phyloP scores from a whole-genome alignment of 2,888 invertebrate species.

The Acleris cristana region DNA sequence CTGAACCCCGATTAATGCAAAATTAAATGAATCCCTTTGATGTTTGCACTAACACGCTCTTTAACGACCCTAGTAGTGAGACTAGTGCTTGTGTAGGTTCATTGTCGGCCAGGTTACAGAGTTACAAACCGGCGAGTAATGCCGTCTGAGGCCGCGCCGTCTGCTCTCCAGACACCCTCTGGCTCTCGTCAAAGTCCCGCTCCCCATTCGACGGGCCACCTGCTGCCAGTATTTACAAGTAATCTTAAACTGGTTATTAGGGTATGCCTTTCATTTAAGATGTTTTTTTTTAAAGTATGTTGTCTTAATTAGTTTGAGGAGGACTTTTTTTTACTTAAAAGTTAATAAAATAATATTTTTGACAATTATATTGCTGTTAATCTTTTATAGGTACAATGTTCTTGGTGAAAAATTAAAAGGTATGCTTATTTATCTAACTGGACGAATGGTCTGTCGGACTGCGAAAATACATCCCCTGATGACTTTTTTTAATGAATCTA shows the following conservation, averaged over 20 bases:
- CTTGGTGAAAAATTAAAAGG: too few species aligned
- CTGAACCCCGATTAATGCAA: background rate
- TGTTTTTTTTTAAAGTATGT: too few species aligned
- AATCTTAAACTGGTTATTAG: constrained; percentile 1
- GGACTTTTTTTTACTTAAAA: too few species aligned
- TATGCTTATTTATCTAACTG: too few species aligned
- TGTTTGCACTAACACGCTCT: background rate
- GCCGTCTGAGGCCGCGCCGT: constrained; percentile 38
- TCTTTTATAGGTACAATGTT: too few species aligned
- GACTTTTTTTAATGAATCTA: too few species aligned
- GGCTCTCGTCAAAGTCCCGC: constrained; percentile 20
- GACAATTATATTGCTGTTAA: background rate
- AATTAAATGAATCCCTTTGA: constrained; percentile 7
- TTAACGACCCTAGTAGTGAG: background rate
- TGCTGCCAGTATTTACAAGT: constrained; percentile 18
- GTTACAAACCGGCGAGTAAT: background rate
- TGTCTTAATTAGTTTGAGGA: too few species aligned
- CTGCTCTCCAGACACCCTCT: constrained; percentile 48
- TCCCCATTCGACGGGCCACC: constrained; percentile 20
- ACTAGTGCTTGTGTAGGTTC: background rate
- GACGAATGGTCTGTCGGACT: too few species aligned
- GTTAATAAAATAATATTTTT: background rate
- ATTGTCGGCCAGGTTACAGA: constrained; percentile 7
- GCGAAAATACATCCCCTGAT: too few species aligned
- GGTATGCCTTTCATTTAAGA: background rate